phyloP scores from a whole-genome alignment of 2,888 invertebrate genomes.

The Allolobophora icterica region DNA sequence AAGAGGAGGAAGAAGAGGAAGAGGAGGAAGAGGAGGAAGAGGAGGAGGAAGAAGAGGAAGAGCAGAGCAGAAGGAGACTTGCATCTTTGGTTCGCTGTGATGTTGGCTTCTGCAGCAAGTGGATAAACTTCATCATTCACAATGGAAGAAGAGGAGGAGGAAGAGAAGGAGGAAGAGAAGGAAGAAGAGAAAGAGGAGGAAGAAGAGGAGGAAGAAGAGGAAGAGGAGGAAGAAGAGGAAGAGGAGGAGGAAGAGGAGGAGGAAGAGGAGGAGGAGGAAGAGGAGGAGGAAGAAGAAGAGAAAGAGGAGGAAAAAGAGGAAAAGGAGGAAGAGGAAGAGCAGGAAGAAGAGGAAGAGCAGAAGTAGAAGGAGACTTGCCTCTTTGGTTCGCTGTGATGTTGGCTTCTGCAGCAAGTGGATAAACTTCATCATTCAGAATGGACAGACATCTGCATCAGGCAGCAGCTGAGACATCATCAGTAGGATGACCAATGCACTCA shows the following conservation, averaged over 20 bases:
- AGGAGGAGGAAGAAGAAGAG: neutral
- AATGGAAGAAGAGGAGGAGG: neutral
- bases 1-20: neutral
- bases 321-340: no score
- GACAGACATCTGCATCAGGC: neutral
- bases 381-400: neutral
- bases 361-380: neutral
- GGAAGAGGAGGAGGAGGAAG: neutral
- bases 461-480: neutral
- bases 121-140: constrained; percentile 19
- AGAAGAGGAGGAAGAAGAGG: neutral
- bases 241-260: neutral
- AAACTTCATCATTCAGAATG: constrained; percentile 25
- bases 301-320: neutral
- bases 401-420: constrained; percentile 11
- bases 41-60: neutral
- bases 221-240: neutral
- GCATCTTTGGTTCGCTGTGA: neutral
- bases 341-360: no score
- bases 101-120: neutral
- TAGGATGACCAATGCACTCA: neutral
- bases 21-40: no score
- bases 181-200: no score
- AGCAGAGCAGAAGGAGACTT: neutral
- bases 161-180: no score